Percentiles rank a stretch among this genome's conserved stretches.
Evolutionary conservation across 2,113 vertebrate genomes (phyloP).

Genomic region (chimpanzee (Pan troglodytes)): NHGRI_mPanTro3-v2.1_pri NC_072402.2:150569001-150569500

Average conservation of each 20-base stretch:
- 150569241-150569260: neutral
- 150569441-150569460: neutral
- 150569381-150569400: neutral
- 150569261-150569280: neutral
- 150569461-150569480: neutral
- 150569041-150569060: neutral
- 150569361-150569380: too few species aligned
- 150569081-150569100: neutral
- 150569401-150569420: neutral
- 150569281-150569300: neutral
- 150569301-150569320: neutral
- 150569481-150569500: neutral
- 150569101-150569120: neutral
- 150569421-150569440: neutral
- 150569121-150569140: neutral
- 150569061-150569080: neutral
- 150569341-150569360: too few species aligned
- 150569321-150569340: neutral
- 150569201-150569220: neutral
- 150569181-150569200: neutral
- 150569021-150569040: neutral
- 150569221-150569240: neutral
- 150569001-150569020: neutral
- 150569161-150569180: neutral
- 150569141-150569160: neutral